Evolutionary conservation across 1,140 invertebrate genomes (phyloP), one percentile per base, ranked within the genome.

Genomic region (Pollicipes pollicipes): DNA sequence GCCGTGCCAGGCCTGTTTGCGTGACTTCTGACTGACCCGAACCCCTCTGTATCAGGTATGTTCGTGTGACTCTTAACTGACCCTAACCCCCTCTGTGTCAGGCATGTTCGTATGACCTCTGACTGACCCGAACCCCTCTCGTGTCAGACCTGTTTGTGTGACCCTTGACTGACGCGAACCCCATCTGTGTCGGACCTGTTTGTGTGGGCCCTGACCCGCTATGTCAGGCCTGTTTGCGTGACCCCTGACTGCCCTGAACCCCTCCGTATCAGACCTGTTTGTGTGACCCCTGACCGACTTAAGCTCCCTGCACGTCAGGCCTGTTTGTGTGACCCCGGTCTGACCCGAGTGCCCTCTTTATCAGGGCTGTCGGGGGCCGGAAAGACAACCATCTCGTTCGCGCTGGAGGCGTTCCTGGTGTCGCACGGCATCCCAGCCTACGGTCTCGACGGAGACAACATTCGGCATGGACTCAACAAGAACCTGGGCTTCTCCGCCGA

Each of bases 301-400:
- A n/a, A n/a, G n/a, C n/a, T n/a, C n/a, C n/a, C n/a, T n/a, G n/a
- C n/a, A n/a, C n/a, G n/a, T n/a, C n/a, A n/a, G n/a, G n/a, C n/a
- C n/a, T n/a, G n/a, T n/a, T n/a, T n/a, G n/a, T n/a, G n/a, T n/a
- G n/a, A n/a, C n/a, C n/a, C n/a, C n/a, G n/a, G n/a, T n/a, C n/a
- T n/a, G 83, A 90, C n/a, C 92, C 91, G 17, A 98, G 98, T 79
- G 84, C 95, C 68, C 96, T 96, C 37, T 98, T 95, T 79, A 98
- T 95, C 0, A 88, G 98, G 6, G 99, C 97, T 97, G 88, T 99
- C 76, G 98, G 97, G 3, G 96, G 96, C 97, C 70, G 97, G 97
- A 3, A 99, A 99, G 82, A 98, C 97, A 0, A 97, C 96, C 3
- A 91, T 99, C 69, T 92, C 95, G 10, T 98, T 99, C 79, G 91